Evolutionary conservation across 2,888 invertebrate genomes (phyloP), one percentile per base, ranked within the genome.

Genomic region (Cheilosia vernalis): DNA sequence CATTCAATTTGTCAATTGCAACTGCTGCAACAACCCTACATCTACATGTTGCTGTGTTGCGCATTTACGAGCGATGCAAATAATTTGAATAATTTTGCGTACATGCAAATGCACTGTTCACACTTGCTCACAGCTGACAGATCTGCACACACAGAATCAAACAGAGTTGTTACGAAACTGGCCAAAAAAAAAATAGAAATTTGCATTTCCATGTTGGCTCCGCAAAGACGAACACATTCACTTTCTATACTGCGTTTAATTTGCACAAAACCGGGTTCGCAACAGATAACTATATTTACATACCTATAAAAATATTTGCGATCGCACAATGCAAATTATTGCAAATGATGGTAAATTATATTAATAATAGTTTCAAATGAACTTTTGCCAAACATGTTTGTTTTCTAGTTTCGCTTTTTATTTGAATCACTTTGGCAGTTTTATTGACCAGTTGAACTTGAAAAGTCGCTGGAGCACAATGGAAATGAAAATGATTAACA

Each of bases 401-500:
- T 49, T 30, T 47, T 13, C 2, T 2, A 13, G 37, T 37, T 37
- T 37, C 37, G 4, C 13, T 37, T 37, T 37, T 37, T 37, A 37
- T 13, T 37, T 37, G 10, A 3, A 37, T 30, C 27, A n/a, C 0
- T 24, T 24, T 42, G 15, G 37, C 47, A 33, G 60, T 40, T 72
- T 60, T 72, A 60, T 72, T 47, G 13, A 7, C 40, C 17, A 51
- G 49, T 60, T 72, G 60, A 72, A 60, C 70, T 72, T 72, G 70
- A 72, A 72, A 70, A 51, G 40, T 40, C 17, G 24, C 40, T 40
- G 10, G 19, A 51, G 37, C 10, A 9, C 2, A 49, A 15, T 6
- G n/a, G 15, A 49, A 40, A 33, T 24, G n/a, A 17, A 30, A 30
- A 30, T 30, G 9, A 30, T 30, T 30, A 30, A 30, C 30, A 30